Evolutionary conservation across 2,888 invertebrate species (phyloP), one percentile per base, ranked within the genome.

Genomic region (Eilema depressum): DNA sequence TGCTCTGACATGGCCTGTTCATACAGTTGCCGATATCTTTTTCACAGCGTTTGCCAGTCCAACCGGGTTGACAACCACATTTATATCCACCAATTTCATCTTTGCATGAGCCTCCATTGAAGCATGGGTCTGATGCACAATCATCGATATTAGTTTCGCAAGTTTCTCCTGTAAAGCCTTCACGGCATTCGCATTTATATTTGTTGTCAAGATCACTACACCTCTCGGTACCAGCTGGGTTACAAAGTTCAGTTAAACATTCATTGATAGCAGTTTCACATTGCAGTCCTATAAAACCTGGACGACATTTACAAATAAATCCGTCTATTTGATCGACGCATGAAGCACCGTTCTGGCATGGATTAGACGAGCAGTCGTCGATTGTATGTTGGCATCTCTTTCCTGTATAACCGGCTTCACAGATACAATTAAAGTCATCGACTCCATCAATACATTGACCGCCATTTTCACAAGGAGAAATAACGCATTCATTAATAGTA

Each of bases 251-350:
- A 79, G 97, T 98, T 67, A 98, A 93, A 86, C 99, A 99, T 91
- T 99, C 99, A 86, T 99, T 98, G 74, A 98, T 98, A 87, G 98
- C 98, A 20, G 98, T 98, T 92, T 99, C 99, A 88, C 99, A 99
- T 86, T 98, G 98, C n/a, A 98, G 93, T 0, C 99, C 98, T 56
- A 98, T 97, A 87, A 97, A 99, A 47, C 99, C 99, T 20, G 99
- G 98, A 71, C 98, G 96, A 88, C 99, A 99, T 90, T 98, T 98
- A 91, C 99, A 99, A 47, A 96, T 95, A 89, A 99, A 99, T 30
- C 98, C 98, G 87, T 99, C 98, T 26, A 98, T 95, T 86, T 98
- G 97, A 87, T 99, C 98, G 1, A 97, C 89, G 86, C 99, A 99
- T 0, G 97, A 97, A 3, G 98, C 99, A 30, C 98, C 98, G 87